Base-by-base conservation (phyloP, 2,113 vertebrate species). In the Setophaga kirtlandii region DNA sequence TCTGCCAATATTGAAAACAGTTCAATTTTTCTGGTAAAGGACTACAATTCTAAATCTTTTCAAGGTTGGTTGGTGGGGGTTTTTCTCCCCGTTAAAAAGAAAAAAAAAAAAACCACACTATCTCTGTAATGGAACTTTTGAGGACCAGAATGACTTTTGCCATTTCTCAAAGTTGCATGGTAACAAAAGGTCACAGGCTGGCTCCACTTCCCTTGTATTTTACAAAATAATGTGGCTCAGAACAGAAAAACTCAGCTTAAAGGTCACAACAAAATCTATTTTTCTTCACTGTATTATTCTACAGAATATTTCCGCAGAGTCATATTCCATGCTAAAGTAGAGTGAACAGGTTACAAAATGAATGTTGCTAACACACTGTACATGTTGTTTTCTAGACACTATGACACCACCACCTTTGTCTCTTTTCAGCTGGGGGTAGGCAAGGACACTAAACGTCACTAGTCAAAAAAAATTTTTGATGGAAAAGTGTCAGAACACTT, bases 201-300 rank as follows among this genome's bases (percentile, higher is more conserved):
- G 95, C 85, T 97, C 83, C 64, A 39, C 88, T 78, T 95, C 56
- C 75, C 87, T 89, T 92, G 50, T 95, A 97, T 96, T 97, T 97
- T 96, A 92, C 92, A 97, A 97, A 95, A 95, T 97, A 94, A 97
- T 94, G 91, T 84, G 91, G 74, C 78, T 97, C 95, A 63, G 94
- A 96, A 95, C 95, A 97, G 89, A 94, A 97, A 96, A 96, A 92
- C 85, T 97, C 96, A 96, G 84, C 94, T 95, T 96, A 98, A 98
- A 98, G 97, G 97, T 98, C 98, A 98, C 92, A 84, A 88, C 55
- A 96, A 97, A 97, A 95, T 87, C 91, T 96, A 90, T 96, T 97
- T 97, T 95, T 91, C 92, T 94, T 84, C 81, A 71, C 88, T 93
- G 77, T 87, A 96, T 97, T 93, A 97, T 96, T 96, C 90, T 90